These are phyloP conservation scores for Bhutanitis thaidina DNA, from an alignment of 2,888 invertebrate genomes.

Conservation along the genomic window DNA sequence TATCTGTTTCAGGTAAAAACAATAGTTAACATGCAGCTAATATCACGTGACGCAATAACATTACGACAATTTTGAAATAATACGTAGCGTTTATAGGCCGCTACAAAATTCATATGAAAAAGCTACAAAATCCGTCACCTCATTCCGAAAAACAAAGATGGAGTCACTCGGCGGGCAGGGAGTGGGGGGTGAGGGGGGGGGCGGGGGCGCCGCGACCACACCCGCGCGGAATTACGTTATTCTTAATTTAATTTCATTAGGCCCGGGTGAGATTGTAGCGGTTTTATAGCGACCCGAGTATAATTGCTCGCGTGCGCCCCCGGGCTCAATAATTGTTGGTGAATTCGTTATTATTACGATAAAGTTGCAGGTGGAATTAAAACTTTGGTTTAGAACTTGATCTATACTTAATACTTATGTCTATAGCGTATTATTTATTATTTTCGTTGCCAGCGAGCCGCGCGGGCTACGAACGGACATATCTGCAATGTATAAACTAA, in stretches of 20 bases:
- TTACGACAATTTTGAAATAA: too few species aligned
- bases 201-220: conserved; percentile 24
- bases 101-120: conserved; percentile 2
- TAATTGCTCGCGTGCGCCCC: conserved; percentile 34
- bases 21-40: too few species aligned
- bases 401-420: too few species aligned
- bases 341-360: conserved; percentile 23
- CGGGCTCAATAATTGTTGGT: conserved; percentile 30
- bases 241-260: conserved; percentile 75
- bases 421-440: too few species aligned
- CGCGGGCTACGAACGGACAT: too few species aligned
- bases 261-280: conserved; percentile 52
- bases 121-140: conserved; percentile 19
- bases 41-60: too few species aligned
- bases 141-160: conserved; percentile 48
- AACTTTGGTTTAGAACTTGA: neutral
- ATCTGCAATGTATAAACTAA: too few species aligned
- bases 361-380: neutral
- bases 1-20: too few species aligned
- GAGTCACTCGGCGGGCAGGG: conserved; percentile 30
- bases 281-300: conserved; percentile 35
- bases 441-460: too few species aligned
- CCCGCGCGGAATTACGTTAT: conserved; percentile 57
- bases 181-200: conserved; percentile 12
- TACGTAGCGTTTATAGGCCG: too few species aligned